Percentiles rank a stretch among this genome's conserved stretches.
These are phyloP conservation scores for Oophaga pumilio DNA, from an alignment of 2,113 vertebrate species.

Conservation along the genomic window DNA sequence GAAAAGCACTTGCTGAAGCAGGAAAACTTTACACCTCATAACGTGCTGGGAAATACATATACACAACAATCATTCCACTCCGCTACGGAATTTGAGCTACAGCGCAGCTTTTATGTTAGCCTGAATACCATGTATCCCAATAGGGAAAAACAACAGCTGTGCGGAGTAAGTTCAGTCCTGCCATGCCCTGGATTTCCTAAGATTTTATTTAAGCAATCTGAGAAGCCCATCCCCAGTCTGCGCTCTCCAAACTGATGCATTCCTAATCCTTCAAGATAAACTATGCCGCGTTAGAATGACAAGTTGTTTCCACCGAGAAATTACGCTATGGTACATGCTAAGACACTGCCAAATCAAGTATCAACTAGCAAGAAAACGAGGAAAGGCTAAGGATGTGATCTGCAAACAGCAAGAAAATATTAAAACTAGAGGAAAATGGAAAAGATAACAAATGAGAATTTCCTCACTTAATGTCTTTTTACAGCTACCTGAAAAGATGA, in stretches of 20 bases:
- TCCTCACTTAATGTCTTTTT: too few species aligned
- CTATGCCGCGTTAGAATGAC: conserved; percentile 56
- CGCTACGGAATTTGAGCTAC: background rate
- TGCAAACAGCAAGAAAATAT: conserved; percentile 8
- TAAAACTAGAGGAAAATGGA: conserved; percentile 1
- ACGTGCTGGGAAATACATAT: background rate
- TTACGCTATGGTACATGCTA: conserved; percentile 52
- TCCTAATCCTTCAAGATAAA: conserved; percentile 65
- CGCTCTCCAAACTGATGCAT: conserved; percentile 59
- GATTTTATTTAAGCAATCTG: conserved; percentile 60
- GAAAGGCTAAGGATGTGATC: background rate
- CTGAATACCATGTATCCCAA: background rate
- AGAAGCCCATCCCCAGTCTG: conserved; percentile 59
- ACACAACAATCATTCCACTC: background rate
- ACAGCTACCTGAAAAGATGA: too few species aligned
- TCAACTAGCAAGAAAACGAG: conserved; percentile 15
- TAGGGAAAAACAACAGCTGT: conserved; percentile 32
- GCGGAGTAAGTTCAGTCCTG: background rate
- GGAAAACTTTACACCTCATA: background rate
- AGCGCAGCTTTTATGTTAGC: background rate
- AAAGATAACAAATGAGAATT: too few species aligned
- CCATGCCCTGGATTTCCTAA: conserved; percentile 30
- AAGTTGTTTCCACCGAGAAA: conserved; percentile 65
- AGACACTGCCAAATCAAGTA: conserved; percentile 45
- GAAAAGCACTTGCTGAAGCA: background rate